Percentiles rank a stretch among this genome's conserved stretches.
These are phyloP conservation scores for Lacerta agilis DNA, from an alignment of 2,797 vertebrate genomes.

Conservation along the genomic window DNA sequence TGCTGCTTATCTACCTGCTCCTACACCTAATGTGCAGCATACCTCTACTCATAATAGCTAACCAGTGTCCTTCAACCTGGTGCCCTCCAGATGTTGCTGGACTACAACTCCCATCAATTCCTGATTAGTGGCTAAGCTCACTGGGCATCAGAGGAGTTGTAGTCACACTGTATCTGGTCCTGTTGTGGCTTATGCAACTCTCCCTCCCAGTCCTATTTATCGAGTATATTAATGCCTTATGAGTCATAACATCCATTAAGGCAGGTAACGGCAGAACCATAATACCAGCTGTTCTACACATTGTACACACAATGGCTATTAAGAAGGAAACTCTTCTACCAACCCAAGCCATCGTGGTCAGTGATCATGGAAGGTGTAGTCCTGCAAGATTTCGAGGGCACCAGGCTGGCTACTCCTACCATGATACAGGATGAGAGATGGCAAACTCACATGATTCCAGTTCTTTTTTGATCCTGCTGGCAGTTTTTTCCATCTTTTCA, in stretches of 20 bases:
- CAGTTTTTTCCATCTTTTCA: constrained; percentile 99
- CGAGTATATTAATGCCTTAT: neutral
- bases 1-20: no score
- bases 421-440: constrained; percentile 7
- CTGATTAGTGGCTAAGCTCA: no score
- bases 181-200: neutral
- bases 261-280: neutral
- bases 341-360: no score
- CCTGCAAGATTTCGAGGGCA: no score
- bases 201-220: neutral
- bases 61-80: no score
- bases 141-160: no score
- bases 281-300: constrained; percentile 35
- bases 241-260: neutral
- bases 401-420: no score
- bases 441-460: constrained; percentile 93
- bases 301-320: constrained; percentile 14
- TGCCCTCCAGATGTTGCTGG: no score
- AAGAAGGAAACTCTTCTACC: neutral
- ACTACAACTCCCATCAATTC: no score
- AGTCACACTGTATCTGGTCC: neutral
- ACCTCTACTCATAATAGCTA: no score
- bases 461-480: constrained; percentile 98
- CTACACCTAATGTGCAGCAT: no score
- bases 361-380: no score